Conservation (phyloP, 2,888 invertebrate genomes). For the Drosophila seclusa region DNA sequence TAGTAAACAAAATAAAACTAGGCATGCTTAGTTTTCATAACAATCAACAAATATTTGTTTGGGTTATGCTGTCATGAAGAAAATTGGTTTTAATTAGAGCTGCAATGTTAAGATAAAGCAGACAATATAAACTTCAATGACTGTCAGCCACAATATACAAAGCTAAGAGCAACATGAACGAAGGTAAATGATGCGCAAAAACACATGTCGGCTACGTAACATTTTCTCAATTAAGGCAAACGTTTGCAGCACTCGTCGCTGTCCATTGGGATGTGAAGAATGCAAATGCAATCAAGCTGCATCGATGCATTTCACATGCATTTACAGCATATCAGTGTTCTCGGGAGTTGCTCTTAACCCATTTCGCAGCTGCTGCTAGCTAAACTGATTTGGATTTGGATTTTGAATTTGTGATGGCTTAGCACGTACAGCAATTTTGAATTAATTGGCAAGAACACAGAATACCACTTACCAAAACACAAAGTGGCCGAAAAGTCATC, state of each 20-base stretch:
- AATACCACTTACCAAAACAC: conserved; percentile 2
- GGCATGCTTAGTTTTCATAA: not conserved
- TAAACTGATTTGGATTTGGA: conserved; percentile 25
- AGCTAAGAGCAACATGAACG: conserved; percentile 14
- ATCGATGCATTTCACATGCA: conserved; percentile 22
- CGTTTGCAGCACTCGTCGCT: conserved; percentile 3
- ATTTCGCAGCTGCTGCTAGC: conserved; percentile 15
- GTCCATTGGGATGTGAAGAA: conserved; percentile 18
- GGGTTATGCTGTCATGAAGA: not conserved
- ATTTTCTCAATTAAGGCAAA: conserved; percentile 19
- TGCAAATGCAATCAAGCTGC: conserved; percentile 44
- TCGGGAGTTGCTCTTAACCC: not conserved
- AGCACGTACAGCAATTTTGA: conserved; percentile 17
- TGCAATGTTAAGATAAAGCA: not conserved
- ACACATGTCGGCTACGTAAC: conserved; percentile 6
- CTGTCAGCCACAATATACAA: conserved; percentile 8
- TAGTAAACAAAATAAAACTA: not conserved
- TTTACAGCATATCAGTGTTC: conserved; percentile 10
- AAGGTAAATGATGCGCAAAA: conserved; percentile 11
- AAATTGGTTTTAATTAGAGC: conserved; percentile 3
- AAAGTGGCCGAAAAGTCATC: not conserved
- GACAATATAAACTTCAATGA: not conserved
- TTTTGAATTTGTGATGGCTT: not conserved
- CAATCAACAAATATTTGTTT: not conserved
- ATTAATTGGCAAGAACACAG: conserved; percentile 52